phyloP scores from a whole-genome alignment of 2,113 vertebrate species.

The Melozone crissalis region DNA sequence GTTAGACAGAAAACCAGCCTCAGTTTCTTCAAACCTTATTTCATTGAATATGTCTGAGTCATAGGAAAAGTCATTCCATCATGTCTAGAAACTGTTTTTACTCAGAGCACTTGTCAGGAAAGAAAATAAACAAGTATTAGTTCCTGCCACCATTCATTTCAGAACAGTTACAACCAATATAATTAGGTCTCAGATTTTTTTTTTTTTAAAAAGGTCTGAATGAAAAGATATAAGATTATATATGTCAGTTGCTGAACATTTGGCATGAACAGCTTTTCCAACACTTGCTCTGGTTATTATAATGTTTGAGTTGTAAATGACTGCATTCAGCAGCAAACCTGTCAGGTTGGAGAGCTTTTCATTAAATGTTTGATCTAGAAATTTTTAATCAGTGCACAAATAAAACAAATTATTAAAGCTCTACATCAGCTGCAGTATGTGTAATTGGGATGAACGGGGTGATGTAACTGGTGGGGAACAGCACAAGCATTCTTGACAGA shows the following conservation, averaged over 20 bases:
- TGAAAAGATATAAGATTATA: conserved; percentile 59
- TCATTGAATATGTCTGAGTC: conserved; percentile 64
- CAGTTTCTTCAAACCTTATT: conserved; percentile 60
- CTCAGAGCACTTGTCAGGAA: conserved; percentile 63
- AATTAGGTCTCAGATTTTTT: conserved; percentile 31
- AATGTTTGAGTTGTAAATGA: conserved; percentile 48
- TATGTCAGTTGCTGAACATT: conserved; percentile 63
- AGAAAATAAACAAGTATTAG: conserved; percentile 70
- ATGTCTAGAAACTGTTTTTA: conserved; percentile 67
- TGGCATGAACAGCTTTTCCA: conserved; percentile 59
- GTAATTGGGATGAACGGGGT: conserved; percentile 51
- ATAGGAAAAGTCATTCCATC: conserved; percentile 70
- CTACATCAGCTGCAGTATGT: conserved; percentile 26
- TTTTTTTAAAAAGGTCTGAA: background rate
- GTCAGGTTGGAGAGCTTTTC: conserved; percentile 53
- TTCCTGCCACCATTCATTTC: conserved; percentile 63
- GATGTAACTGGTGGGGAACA: conserved; percentile 53
- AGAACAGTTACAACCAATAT: conserved; percentile 53
- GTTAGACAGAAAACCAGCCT: conserved; percentile 64
- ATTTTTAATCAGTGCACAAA: conserved; percentile 65
- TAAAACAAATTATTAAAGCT: conserved; percentile 66
- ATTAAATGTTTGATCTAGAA: conserved; percentile 66
- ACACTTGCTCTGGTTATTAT: conserved; percentile 65
- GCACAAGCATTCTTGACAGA: conserved; percentile 39
- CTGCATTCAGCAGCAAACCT: conserved; percentile 56